Evolutionary conservation across 2,797 vertebrate species (phyloP), one percentile per base, ranked within the genome.

Genomic region (Halcyon leucocephala): DNA sequence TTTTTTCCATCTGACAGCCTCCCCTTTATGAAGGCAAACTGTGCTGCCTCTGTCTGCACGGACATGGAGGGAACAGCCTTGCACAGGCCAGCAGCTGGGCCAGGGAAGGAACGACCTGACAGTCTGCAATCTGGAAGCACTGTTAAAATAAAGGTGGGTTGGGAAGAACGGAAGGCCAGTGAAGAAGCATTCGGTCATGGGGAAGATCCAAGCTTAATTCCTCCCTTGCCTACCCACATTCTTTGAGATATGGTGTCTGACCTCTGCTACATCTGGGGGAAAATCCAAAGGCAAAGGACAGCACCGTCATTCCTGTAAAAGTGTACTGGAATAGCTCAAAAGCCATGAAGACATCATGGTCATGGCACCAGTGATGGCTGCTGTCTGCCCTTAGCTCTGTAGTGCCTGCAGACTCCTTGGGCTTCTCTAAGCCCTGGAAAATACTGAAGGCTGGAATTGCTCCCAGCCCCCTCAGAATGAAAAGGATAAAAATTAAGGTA

Each of bases 1-100:
- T 29, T 92, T 94, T 67, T 85, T 54, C 69, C 25, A 18, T 22
- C 62, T 39, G 44, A 22, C 0, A 4, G 2, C 41, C 20, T 73
- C 31, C 48, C 33, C 0, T 26, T 0, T 42, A 8, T 2, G 1
- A 31, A 20, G 49, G 55, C 65, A 91, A 24, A 28, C 42, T 48
- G 31, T 39, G 42, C 15, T 41, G 41, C 44, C 51, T 60, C 67
- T 79, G 31, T 39, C n/a, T 18, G 62, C 22, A 37, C 0, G 0
- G 64, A 49, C 29, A 24, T 46, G 70, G 65, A 60, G 51, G 0
- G 3, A 70, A 61, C 31, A 46, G 48, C 64, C 51, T 54, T 42
- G 26, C 26, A 19, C 5, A 1, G 4, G 54, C 54, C 66, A 80
- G 46, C 1, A 3, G 62, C 84, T 14, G 8, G 52, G 51, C 17